Evolutionary conservation across 2,888 invertebrate genomes (phyloP), one percentile per base, ranked within the genome.

Genomic region (Epistrophe grossulariae): DNA sequence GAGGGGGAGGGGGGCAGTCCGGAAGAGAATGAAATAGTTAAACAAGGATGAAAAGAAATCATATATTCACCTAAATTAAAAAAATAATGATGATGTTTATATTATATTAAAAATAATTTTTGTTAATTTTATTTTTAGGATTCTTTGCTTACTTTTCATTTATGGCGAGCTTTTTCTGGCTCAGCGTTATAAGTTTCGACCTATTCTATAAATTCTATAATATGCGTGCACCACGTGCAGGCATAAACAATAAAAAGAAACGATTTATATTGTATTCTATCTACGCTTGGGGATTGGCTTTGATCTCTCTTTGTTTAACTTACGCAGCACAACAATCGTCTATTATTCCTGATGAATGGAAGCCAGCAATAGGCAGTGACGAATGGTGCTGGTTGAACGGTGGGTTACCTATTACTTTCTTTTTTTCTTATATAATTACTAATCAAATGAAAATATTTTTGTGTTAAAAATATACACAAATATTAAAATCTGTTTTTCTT

Each of bases 171-270:
- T 97, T 97, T 93, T 96, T 97, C 91, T 97, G 97, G 97, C 94
- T 97, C 90, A 97, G 96, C 91, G 95, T 97, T 28, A 97, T 97
- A 94, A 97, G 97, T 92, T 96, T 97, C 91, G 97, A 97, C 91
- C 95, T 97, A n/a, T n/a, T n/a, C n/a, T n/a, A n/a, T n/a, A n/a
- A n/a, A 90, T 97, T 96, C 96, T 95, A 96, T 94, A 92, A 92
- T 76, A 91, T 92, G 76, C 91, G 92, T 0, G 91, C 91, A 4
- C 92, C 92, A 0, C 90, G 91, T 0, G 92, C 92, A 38, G 90
- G 90, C n/a, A n/a, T n/a, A 4, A 91, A 89, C 76, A 90, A 91
- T 72, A 91, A 91, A 88, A 91, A 91, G 82, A 93, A 92, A 70
- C 90, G 92, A 1, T 93, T 92, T 79, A 78, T 91, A 0, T 40